phyloP scores from a whole-genome alignment of 1,140 invertebrate species.

The Apis dorsata region DNA sequence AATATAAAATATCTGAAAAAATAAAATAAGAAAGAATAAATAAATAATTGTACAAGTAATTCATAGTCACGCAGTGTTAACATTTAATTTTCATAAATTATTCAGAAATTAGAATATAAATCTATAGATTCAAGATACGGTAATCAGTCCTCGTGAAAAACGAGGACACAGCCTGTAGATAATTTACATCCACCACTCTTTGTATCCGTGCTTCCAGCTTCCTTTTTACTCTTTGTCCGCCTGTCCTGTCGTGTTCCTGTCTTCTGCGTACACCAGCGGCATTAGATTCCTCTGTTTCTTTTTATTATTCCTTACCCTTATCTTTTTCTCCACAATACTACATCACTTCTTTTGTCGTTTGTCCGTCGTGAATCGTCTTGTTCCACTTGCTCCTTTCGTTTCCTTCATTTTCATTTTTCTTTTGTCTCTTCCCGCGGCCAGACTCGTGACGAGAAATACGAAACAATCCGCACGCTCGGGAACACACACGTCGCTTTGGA shows the following conservation, averaged over 20 bases:
- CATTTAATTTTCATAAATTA: too few species aligned
- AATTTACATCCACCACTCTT: slow-evolving; percentile 6
- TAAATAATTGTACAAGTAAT: too few species aligned
- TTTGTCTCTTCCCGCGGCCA: not conserved
- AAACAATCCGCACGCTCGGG: slow-evolving; percentile 5
- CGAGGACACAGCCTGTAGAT: not conserved
- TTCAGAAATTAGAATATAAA: not conserved
- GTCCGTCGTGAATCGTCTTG: not conserved
- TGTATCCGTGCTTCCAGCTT: not conserved
- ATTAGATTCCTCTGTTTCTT: not conserved
- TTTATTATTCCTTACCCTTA: slow-evolving; percentile 17
- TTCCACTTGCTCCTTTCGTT: slow-evolving; percentile 27
- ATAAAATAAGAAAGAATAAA: too few species aligned
- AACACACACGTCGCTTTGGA: slow-evolving; percentile 28
- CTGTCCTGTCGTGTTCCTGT: not conserved
- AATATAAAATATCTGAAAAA: too few species aligned
- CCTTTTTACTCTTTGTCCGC: not conserved
- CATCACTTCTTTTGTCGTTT: not conserved
- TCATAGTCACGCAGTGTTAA: too few species aligned
- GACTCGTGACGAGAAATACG: slow-evolving; percentile 30
- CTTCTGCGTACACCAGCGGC: not conserved
- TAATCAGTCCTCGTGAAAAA: not conserved
- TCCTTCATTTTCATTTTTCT: slow-evolving; percentile 26
- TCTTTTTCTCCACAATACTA: not conserved
- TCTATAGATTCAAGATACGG: not conserved